phyloP scores from a whole-genome alignment of 2,888 invertebrate species.

The Boloria euphrosyne region DNA sequence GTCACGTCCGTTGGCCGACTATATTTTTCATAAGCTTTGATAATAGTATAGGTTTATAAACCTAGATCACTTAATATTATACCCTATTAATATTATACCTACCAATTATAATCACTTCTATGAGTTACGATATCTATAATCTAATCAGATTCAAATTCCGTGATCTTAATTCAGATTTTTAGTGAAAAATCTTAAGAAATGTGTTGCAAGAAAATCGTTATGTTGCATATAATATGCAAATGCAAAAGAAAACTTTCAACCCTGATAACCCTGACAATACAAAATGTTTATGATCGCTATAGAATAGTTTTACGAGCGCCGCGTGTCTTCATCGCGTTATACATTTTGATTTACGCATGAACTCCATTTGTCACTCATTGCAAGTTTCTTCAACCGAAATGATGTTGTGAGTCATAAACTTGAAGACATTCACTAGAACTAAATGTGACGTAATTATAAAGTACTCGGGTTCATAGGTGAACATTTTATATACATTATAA shows the following conservation, averaged over 20 bases:
- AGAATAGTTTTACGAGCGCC: slow-evolving; percentile 37
- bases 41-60: too few species aligned
- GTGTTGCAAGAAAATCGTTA: too few species aligned
- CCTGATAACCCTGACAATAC: slow-evolving; percentile 27
- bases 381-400: slow-evolving; percentile 47
- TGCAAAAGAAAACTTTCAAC: background rate
- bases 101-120: too few species aligned
- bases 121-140: too few species aligned
- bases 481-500: background rate
- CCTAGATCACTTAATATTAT: too few species aligned
- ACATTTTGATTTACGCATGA: slow-evolving; percentile 34
- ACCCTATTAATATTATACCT: too few species aligned
- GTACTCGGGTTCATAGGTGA: background rate
- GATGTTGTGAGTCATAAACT: slow-evolving; percentile 20
- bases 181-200: too few species aligned
- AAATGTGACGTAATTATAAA: background rate
- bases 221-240: slow-evolving; percentile 5
- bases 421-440: background rate
- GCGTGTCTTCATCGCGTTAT: slow-evolving; percentile 26
- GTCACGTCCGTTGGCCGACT: too few species aligned
- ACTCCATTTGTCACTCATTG: slow-evolving; percentile 49
- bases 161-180: too few species aligned
- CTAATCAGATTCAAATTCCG: too few species aligned
- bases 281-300: slow-evolving; percentile 40
- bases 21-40: too few species aligned